phyloP scores from a whole-genome alignment of 1,140 invertebrate genomes.

The Pogonomyrmex californicus region DNA sequence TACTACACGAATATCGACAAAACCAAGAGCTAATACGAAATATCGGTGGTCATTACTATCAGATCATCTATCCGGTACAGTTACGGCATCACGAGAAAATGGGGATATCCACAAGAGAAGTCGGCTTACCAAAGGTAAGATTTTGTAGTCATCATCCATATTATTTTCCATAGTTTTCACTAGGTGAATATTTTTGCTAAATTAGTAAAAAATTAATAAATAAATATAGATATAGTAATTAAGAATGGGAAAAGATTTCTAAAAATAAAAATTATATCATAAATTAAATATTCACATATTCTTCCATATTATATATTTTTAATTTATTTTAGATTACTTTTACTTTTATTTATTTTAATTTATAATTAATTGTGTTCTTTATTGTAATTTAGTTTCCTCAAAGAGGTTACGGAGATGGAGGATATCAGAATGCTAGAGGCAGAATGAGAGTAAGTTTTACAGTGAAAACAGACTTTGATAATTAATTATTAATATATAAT shows the following conservation, averaged over 20 bases:
- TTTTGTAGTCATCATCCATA: neutral
- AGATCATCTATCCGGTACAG: slow-evolving; percentile 98
- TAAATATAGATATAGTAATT: neutral
- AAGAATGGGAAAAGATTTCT: neutral
- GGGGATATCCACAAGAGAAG: slow-evolving; percentile 96
- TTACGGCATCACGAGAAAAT: slow-evolving; percentile 97
- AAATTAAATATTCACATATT: neutral
- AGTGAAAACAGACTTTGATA: neutral
- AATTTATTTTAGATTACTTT: neutral
- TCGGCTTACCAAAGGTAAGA: slow-evolving; percentile 93
- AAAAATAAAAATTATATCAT: neutral
- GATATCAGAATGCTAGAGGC: slow-evolving; percentile 84
- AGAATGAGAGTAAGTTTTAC: slow-evolving; percentile 86
- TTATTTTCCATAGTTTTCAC: neutral
- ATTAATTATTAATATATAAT: slow-evolving; percentile 28
- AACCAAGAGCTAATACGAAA: slow-evolving; percentile 96
- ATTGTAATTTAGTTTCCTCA: slow-evolving; percentile 85
- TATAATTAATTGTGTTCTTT: neutral
- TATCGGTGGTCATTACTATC: slow-evolving; percentile 96
- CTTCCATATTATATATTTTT: neutral
- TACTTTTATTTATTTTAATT: neutral
- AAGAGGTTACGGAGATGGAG: slow-evolving; percentile 85
- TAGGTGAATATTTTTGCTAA: neutral
- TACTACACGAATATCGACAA: slow-evolving; percentile 95
- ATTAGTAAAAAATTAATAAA: neutral